phyloP scores from a whole-genome alignment of 2,888 invertebrate genomes.

The Homarus gammarus region DNA sequence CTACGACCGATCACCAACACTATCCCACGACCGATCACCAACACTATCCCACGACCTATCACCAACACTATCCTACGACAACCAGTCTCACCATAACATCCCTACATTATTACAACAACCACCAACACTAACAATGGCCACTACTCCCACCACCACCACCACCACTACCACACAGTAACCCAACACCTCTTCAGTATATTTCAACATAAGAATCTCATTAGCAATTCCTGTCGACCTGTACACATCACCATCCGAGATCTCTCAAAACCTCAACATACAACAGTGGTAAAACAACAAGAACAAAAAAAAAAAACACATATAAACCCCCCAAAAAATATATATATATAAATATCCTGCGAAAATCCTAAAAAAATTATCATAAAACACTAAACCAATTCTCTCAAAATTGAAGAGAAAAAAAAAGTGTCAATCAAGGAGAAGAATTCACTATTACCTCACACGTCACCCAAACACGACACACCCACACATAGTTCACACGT shows the following conservation, averaged over 20 bases:
- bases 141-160: neutral
- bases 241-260: neutral
- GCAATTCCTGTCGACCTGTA: conserved; percentile 8
- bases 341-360: neutral
- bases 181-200: neutral
- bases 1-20: too few species aligned
- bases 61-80: too few species aligned
- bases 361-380: too few species aligned
- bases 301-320: neutral
- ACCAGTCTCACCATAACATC: too few species aligned
- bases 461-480: too few species aligned
- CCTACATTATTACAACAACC: neutral
- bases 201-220: conserved; percentile 18
- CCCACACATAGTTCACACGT: too few species aligned
- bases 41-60: too few species aligned
- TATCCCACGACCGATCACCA: too few species aligned
- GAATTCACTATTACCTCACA: too few species aligned
- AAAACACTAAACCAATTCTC: too few species aligned
- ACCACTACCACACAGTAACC: neutral
- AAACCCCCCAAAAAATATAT: neutral
- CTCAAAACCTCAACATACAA: neutral
- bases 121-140: neutral
- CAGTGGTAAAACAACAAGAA: neutral
- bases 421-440: too few species aligned
- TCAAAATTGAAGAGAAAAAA: too few species aligned